Conservation (phyloP, 2,888 invertebrate genomes). For the Lampropteryx suffumata region DNA sequence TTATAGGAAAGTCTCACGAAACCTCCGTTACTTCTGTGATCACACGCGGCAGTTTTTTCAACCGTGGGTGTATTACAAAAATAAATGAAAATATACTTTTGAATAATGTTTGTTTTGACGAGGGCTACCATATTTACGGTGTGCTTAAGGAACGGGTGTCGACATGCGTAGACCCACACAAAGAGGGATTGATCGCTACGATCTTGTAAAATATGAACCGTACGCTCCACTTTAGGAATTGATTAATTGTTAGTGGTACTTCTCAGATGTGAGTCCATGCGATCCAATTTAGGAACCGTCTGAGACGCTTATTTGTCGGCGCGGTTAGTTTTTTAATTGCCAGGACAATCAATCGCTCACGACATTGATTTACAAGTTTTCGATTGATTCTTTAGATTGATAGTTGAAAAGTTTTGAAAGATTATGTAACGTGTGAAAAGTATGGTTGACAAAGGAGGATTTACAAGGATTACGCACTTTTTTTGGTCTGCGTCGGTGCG, state of each 20-base stretch:
- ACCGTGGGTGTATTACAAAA: slow-evolving; percentile 71
- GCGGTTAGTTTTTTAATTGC: slow-evolving; percentile 62
- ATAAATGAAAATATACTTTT: slow-evolving; percentile 73
- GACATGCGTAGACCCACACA: slow-evolving; percentile 76
- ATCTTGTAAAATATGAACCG: slow-evolving; percentile 67
- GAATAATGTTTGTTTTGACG: slow-evolving; percentile 78
- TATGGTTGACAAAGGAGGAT: slow-evolving; percentile 44
- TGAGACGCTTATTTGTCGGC: slow-evolving; percentile 59
- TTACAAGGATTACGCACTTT: slow-evolving; percentile 42
- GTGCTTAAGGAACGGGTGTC: slow-evolving; percentile 55
- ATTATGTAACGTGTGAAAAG: slow-evolving; percentile 47
- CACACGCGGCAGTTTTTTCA: slow-evolving; percentile 61
- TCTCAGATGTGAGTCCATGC: slow-evolving; percentile 50
- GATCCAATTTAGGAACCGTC: slow-evolving; percentile 63
- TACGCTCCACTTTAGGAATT: slow-evolving; percentile 69
- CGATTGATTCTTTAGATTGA: slow-evolving; percentile 41
- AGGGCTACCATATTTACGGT: slow-evolving; percentile 63
- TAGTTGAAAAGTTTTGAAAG: slow-evolving; percentile 43
- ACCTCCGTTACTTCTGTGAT: slow-evolving; percentile 53
- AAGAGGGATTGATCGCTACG: slow-evolving; percentile 70
- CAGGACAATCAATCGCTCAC: slow-evolving; percentile 54
- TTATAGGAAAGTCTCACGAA: slow-evolving; percentile 60
- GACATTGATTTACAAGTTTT: slow-evolving; percentile 54
- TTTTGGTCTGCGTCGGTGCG: slow-evolving; percentile 58
- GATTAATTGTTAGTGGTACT: slow-evolving; percentile 73